phyloP scores from a whole-genome alignment of 2,888 invertebrate genomes.

The Syritta pipiens region DNA sequence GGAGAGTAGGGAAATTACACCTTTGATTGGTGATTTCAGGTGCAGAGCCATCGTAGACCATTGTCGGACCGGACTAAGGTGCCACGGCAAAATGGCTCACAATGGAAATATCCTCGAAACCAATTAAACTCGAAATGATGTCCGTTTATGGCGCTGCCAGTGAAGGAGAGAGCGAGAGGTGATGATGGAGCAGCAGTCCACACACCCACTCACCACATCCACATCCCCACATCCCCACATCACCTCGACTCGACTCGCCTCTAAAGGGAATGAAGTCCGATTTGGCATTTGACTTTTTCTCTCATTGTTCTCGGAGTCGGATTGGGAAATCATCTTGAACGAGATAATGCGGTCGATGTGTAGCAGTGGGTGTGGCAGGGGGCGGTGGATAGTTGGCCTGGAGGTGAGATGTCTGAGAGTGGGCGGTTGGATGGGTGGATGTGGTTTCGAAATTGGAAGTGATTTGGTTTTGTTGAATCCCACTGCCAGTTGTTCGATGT shows the following conservation, averaged over 20 bases:
- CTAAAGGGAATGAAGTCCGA: background rate
- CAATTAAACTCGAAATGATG: conserved; percentile 54
- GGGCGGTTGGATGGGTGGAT: no score
- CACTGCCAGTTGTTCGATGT: no score
- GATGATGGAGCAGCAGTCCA: background rate
- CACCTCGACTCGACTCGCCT: background rate
- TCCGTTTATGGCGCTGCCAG: conserved; percentile 10
- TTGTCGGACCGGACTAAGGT: no score
- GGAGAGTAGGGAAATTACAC: conserved; percentile 40
- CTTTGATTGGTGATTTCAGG: conserved; percentile 54
- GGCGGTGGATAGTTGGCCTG: no score
- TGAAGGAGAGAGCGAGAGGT: background rate
- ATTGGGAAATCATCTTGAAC: conserved; percentile 49
- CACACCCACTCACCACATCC: no score
- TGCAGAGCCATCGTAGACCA: no score
- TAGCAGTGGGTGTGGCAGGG: background rate
- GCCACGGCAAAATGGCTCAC: conserved; percentile 19
- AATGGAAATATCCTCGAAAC: conserved; percentile 45
- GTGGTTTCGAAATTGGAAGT: no score
- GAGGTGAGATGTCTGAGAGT: no score
- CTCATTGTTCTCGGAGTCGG: conserved; percentile 16
- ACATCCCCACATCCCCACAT: no score
- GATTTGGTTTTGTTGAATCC: no score
- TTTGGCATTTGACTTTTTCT: conserved; percentile 33
- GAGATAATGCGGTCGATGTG: conserved; percentile 20